phyloP scores from a whole-genome alignment of 2,113 vertebrate genomes.

The Sinocyclocheilus rhinocerous region DNA sequence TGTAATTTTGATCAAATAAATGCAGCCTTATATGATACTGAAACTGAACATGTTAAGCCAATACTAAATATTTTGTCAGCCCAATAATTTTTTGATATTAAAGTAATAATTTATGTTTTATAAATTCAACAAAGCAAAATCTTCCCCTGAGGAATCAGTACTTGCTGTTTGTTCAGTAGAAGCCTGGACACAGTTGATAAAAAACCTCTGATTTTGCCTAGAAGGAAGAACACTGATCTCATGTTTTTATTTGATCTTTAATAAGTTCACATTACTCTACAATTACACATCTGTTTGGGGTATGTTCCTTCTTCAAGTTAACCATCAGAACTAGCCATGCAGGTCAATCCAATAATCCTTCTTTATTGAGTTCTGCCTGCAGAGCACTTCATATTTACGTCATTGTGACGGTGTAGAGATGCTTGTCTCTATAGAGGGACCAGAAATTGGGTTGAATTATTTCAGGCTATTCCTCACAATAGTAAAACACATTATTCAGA shows the following conservation, averaged over 20 bases:
- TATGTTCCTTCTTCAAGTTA: conserved; percentile 3
- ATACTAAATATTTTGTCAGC: neutral
- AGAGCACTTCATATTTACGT: neutral
- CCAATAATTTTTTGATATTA: neutral
- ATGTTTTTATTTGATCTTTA: conserved; percentile 3
- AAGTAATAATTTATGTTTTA: neutral
- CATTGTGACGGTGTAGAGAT: neutral
- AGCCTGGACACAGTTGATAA: neutral
- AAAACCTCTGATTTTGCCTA: neutral
- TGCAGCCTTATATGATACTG: neutral
- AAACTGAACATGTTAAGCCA: neutral
- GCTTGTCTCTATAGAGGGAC: neutral
- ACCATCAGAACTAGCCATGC: neutral
- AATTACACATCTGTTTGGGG: neutral
- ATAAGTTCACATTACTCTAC: neutral
- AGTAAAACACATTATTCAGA: neutral
- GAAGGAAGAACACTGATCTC: neutral
- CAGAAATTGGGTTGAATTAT: neutral
- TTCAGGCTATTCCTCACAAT: neutral
- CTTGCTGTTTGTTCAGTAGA: neutral
- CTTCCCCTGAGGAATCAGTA: neutral
- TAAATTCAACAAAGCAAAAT: neutral
- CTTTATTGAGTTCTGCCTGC: conserved; percentile 23
- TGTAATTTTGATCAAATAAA: neutral
- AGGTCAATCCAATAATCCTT: conserved; percentile 30